Percentiles rank a stretch among this genome's conserved stretches.
Evolutionary conservation across 2,888 invertebrate genomes (phyloP).

Genomic region (Drosophila setosimentum): DNA sequence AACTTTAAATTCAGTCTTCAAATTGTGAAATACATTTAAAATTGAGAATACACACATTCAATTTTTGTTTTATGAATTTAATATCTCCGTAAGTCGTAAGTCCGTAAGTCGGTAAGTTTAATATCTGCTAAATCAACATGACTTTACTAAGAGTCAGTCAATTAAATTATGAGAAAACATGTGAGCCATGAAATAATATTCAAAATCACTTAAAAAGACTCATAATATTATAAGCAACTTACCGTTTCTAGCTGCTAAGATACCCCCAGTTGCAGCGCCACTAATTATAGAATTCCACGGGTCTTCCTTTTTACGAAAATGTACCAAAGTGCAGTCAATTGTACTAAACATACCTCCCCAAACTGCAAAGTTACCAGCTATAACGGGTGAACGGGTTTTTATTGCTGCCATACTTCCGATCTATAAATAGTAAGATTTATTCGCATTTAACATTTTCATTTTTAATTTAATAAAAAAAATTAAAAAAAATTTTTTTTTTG

Average conservation of each 20-base stretch:
- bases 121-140: no score
- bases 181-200: background rate
- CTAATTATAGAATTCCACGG: slow-evolving; percentile 98
- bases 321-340: slow-evolving; percentile 98
- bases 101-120: background rate
- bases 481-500: background rate
- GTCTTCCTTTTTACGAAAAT: slow-evolving; percentile 97
- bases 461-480: background rate
- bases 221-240: slow-evolving; percentile 31
- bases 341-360: slow-evolving; percentile 99
- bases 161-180: background rate
- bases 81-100: background rate
- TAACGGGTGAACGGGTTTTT: slow-evolving; percentile 96
- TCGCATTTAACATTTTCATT: background rate
- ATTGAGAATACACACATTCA: no score
- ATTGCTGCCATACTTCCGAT: slow-evolving; percentile 91
- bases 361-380: slow-evolving; percentile 98
- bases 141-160: background rate
- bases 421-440: slow-evolving; percentile 80
- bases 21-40: no score
- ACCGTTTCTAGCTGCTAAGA: slow-evolving; percentile 98
- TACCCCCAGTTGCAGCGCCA: slow-evolving; percentile 98
- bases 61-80: background rate
- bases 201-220: background rate
- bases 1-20: background rate